A percentile compares a stretch with the other conserved stretches of the same genome.
Evolutionary conservation across 2,797 vertebrate species (phyloP).

Genomic region (Novumbra hubbsi): DNA sequence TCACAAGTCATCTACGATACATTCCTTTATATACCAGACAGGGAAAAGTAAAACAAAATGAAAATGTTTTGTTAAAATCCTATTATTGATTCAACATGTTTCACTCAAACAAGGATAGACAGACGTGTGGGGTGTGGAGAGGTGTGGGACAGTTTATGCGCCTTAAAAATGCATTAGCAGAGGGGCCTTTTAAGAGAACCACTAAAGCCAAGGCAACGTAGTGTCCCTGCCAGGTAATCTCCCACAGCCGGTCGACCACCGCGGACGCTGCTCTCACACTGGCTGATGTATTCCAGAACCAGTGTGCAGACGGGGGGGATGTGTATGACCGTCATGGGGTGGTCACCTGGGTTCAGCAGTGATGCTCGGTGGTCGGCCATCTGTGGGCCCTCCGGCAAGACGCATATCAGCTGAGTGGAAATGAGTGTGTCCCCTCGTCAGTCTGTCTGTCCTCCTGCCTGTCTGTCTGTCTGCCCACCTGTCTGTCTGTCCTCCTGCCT

Average conservation of each 20-base stretch:
- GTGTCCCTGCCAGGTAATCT: background rate
- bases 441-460: background rate
- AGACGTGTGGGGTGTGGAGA: background rate
- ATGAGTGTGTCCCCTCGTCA: conserved; percentile 27
- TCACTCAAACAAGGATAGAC: no score
- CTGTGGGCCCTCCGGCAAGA: conserved; percentile 20
- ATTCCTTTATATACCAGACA: no score
- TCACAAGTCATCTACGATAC: no score
- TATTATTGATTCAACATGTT: no score
- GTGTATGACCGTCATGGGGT: background rate
- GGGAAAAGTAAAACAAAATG: no score
- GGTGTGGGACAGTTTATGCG: background rate
- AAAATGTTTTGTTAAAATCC: no score
- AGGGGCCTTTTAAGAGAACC: conserved; percentile 1
- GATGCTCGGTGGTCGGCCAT: conserved; percentile 37
- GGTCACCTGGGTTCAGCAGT: background rate
- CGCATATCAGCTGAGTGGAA: conserved; percentile 45
- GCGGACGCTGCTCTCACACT: background rate
- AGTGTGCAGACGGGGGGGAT: background rate
- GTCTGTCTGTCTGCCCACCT: background rate
- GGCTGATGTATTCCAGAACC: background rate
- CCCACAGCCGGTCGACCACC: background rate
- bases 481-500: background rate
- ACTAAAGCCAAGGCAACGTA: background rate
- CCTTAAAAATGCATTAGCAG: background rate